A percentile compares a stretch with the other conserved stretches of the same genome.
These are phyloP conservation scores for Nephrotoma flavescens DNA, from an alignment of 2,888 invertebrate species.

Conservation along the genomic window DNA sequence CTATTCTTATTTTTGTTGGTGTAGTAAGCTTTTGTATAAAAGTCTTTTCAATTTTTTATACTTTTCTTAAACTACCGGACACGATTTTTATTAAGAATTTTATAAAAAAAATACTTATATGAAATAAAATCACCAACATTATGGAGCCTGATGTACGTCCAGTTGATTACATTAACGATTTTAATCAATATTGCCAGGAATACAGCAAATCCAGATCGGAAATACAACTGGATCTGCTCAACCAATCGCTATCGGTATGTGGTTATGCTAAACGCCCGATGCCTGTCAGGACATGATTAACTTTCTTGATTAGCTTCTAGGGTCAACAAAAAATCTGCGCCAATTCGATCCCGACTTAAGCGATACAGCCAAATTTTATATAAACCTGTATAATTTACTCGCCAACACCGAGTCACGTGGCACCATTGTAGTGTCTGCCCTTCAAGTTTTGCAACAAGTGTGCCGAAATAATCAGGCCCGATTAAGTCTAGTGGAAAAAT, in stretches of 20 bases:
- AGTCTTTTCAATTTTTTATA: background rate
- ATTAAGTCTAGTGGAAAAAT: conserved; percentile 21
- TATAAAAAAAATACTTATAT: no score
- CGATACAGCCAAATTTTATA: conserved; percentile 25
- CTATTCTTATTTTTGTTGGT: background rate
- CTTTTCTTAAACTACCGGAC: background rate
- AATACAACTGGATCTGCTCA: conserved; percentile 22
- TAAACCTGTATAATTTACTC: conserved; percentile 26
- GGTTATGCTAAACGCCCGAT: background rate
- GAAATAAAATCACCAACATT: background rate
- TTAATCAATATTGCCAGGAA: background rate
- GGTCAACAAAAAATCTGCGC: background rate
- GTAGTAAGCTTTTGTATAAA: background rate
- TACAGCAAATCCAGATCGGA: conserved; percentile 13
- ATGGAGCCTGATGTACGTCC: background rate
- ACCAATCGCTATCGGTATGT: conserved; percentile 22
- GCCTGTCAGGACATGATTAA: background rate
- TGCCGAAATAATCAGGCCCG: conserved; percentile 24
- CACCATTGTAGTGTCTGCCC: background rate
- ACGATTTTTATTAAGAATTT: background rate
- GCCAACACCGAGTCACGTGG: conserved; percentile 19
- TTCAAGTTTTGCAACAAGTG: conserved; percentile 18
- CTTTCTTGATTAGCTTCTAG: background rate
- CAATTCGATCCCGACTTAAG: conserved; percentile 19
- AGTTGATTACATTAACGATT: background rate